phyloP scores from a whole-genome alignment of 1,140 invertebrate species.

The Eubasilissa regina region DNA sequence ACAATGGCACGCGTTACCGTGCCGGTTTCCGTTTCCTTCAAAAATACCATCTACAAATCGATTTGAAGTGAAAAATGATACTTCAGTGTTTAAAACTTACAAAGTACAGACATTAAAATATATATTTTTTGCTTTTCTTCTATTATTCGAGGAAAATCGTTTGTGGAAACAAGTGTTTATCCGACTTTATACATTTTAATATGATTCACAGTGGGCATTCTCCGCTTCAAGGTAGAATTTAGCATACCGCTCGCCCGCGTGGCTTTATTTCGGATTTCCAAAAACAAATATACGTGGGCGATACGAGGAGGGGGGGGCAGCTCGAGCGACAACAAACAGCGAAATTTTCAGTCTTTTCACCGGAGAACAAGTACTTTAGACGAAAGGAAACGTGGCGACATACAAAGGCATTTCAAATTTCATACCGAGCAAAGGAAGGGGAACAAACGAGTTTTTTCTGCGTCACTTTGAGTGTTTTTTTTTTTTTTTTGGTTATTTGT shows the following conservation, averaged over 20 bases:
- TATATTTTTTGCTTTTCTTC: background rate
- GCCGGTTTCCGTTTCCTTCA: too few species aligned
- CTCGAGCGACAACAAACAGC: slow-evolving; percentile 28
- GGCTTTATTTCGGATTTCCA: slow-evolving; percentile 9
- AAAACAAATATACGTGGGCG: background rate
- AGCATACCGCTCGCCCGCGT: background rate
- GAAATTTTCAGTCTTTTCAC: background rate
- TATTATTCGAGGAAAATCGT: background rate
- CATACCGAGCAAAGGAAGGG: slow-evolving; percentile 27
- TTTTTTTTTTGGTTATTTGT: slow-evolving; percentile 39
- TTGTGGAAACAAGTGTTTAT: background rate
- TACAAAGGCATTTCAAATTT: slow-evolving; percentile 43
- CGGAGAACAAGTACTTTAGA: background rate
- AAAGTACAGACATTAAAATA: background rate
- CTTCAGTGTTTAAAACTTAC: too few species aligned
- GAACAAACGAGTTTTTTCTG: slow-evolving; percentile 25
- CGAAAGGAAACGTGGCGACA: slow-evolving; percentile 24
- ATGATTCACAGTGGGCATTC: background rate
- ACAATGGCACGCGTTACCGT: too few species aligned
- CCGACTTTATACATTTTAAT: background rate
- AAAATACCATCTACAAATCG: too few species aligned
- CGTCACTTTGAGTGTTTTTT: slow-evolving; percentile 29
- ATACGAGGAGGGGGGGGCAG: background rate
- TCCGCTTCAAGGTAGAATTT: background rate
- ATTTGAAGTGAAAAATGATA: too few species aligned